A percentile compares a stretch with the other conserved stretches of the same genome.
These are phyloP conservation scores for Formica exsecta DNA, from an alignment of 1,140 invertebrate species.

Conservation along the genomic window DNA sequence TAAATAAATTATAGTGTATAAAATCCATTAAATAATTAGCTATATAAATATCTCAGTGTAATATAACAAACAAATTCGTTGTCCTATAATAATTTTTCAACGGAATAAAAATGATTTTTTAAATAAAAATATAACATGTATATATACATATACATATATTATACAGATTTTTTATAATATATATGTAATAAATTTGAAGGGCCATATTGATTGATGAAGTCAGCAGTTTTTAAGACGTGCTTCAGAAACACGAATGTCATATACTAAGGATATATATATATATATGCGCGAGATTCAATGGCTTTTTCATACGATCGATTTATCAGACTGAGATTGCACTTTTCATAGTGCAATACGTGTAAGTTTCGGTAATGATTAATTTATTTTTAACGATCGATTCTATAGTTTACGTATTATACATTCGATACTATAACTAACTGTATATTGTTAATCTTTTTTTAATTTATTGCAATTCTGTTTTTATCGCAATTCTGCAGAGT, in stretches of 20 bases:
- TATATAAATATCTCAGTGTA: not conserved
- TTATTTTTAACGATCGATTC: slow-evolving; percentile 9
- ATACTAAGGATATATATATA: not conserved
- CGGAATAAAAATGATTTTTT: not conserved
- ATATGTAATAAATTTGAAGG: not conserved
- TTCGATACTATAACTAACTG: not conserved
- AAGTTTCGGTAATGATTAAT: not conserved
- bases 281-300: not conserved
- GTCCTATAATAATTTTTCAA: not conserved
- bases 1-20: not conserved
- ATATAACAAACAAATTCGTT: not conserved
- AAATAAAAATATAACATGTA: not conserved
- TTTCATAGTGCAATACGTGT: slow-evolving; percentile 8
- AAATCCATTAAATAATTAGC: slow-evolving; percentile 16
- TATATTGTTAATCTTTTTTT: not conserved
- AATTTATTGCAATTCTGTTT: too few relatives aligned
- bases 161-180: too few relatives aligned
- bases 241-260: not conserved
- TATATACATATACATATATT: not conserved
- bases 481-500: not conserved
- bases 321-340: not conserved
- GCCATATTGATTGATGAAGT: not conserved
- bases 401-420: not conserved
- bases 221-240: not conserved
- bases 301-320: slow-evolving; percentile 31